Evolutionary conservation across 2,113 vertebrate species (phyloP).

Genomic region (Pteropus alecto): DNA sequence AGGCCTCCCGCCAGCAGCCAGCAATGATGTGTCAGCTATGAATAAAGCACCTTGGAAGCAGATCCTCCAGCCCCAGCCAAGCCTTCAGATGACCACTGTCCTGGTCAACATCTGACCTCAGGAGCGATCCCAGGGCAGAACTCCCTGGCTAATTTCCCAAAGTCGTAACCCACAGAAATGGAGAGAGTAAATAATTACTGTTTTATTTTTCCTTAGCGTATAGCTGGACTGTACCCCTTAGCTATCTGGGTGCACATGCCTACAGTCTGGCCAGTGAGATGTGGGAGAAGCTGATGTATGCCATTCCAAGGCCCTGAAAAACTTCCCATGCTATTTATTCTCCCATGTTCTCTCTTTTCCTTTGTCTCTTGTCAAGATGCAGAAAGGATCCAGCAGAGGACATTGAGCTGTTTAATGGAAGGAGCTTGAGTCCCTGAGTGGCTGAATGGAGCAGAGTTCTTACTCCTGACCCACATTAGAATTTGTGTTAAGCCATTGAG

Average conservation of each 20-base stretch:
- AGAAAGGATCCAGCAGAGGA: not conserved
- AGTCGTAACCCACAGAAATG: not conserved
- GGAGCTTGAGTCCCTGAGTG: not conserved
- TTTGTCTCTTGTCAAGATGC: not conserved
- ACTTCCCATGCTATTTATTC: not conserved
- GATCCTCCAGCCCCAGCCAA: not conserved
- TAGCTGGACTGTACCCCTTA: not conserved
- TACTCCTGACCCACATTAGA: not conserved
- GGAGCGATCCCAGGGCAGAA: not conserved
- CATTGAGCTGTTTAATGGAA: not conserved
- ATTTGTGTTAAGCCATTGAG: not conserved
- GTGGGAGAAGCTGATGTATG: not conserved
- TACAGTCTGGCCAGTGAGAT: not conserved
- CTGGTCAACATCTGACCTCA: not conserved
- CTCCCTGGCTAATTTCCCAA: not conserved
- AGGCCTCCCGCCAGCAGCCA: not conserved
- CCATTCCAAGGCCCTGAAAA: not conserved
- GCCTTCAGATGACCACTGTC: not conserved
- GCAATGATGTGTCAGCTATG: not conserved
- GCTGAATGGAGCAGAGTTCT: not conserved
- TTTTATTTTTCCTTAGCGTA: not conserved
- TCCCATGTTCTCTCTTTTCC: not conserved
- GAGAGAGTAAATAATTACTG: not conserved
- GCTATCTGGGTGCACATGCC: not conserved
- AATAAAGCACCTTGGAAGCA: not conserved